Evolutionary conservation across 2,888 invertebrate genomes (phyloP), one percentile per base, ranked within the genome.

Genomic region (Aphodius sticticus): DNA sequence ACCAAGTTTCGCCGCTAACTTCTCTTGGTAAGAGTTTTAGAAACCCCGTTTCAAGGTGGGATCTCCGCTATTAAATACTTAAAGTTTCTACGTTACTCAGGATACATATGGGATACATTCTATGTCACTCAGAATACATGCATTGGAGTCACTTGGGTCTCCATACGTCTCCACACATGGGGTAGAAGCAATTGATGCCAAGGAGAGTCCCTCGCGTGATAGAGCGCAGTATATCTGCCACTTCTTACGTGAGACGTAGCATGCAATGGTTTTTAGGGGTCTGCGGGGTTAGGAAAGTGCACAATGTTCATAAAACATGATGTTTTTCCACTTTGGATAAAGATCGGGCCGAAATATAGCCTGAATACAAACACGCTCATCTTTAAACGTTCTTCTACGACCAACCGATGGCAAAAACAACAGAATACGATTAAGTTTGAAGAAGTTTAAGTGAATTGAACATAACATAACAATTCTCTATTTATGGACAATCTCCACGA

Each of bases 231-330:
- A 53, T 53, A 53, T 53, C 53, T 9, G 6, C 53, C 53, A 53
- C 53, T 53, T 53, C 53, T 53, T 53, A 53, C 53, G 53, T 12
- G 53, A 53, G 53, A 53, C 53, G 7, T 53, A 53, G 53, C 53
- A 53, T 53, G 53, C 53, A 53, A 53, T 53, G 53, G 53, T 12
- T 0, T 53, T 53, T 53, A 7, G 7, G 12, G 53, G 53, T 1
- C 4, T 53, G 53, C 7, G 53, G 53, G 53, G 53, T 53, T 5
- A 53, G 53, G 53, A 5, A 53, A 53, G 12, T 53, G 53, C 53
- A 53, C 53, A 53, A 53, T 53, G 53, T 53, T 53, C 53, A 53
- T 53, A 53, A 53, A 53, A 53, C 53, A 53, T 53, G 53, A 53
- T 53, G 53, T 53, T 53, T 53, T 53, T 53, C 53, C 53, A 53